Conservation (phyloP, 92 coral and sea anemone species). For the Umimayanthus kanabou region DNA sequence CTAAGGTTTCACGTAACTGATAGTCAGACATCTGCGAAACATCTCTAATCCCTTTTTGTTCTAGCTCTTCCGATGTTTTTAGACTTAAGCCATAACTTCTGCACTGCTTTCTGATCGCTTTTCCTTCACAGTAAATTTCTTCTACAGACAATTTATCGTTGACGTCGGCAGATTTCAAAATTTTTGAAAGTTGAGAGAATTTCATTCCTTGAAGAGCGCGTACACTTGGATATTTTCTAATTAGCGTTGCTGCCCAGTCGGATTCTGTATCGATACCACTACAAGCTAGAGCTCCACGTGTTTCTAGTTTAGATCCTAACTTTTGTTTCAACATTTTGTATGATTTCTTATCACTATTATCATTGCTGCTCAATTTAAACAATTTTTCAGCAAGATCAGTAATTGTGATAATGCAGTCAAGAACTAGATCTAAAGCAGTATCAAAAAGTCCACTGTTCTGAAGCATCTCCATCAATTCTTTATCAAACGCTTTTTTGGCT, state of each 20-base stretch:
- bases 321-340: not conserved
- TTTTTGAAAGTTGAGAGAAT: not conserved
- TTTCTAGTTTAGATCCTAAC: conserved; percentile 3
- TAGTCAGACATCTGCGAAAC: not conserved
- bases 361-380: not conserved
- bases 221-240: not conserved
- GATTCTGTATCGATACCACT: not conserved
- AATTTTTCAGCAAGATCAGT: conserved; percentile 11
- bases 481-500: conserved; percentile 8
- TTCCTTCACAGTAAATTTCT: conserved; percentile 17
- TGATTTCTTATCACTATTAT: not conserved
- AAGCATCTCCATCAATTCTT: not conserved
- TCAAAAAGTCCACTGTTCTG: not conserved
- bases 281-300: conserved; percentile 17
- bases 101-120: conserved; percentile 10
- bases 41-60: not conserved
- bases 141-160: not conserved
- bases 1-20: not conserved
- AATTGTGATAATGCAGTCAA: not conserved
- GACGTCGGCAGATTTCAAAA: not conserved
- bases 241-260: not conserved
- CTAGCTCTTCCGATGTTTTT: not conserved
- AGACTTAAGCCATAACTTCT: conserved; percentile 12
- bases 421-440: conserved; percentile 1
- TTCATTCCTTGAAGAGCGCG: not conserved